Percentiles rank a stretch among this genome's conserved stretches.
Evolutionary conservation across 2,797 vertebrate species (phyloP).

Genomic region (Phoxinus dragarum): DNA sequence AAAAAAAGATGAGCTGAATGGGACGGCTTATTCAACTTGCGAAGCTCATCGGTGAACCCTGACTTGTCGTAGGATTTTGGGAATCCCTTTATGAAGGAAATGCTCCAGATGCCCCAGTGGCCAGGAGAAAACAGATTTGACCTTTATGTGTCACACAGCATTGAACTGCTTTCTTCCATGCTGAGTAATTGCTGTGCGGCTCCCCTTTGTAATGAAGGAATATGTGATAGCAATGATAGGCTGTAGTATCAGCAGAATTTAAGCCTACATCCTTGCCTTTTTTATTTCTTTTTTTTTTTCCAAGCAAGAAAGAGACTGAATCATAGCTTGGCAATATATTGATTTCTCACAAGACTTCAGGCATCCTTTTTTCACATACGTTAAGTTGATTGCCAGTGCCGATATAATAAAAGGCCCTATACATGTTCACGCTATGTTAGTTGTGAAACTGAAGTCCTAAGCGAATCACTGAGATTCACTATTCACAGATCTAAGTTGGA

Average conservation of each 20-base stretch:
- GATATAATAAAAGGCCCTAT: constrained; percentile 50
- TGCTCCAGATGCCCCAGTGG: constrained; percentile 65
- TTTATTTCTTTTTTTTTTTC: not conserved
- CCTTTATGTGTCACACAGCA: constrained; percentile 70
- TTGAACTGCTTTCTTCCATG: constrained; percentile 66
- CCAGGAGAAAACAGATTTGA: constrained; percentile 70
- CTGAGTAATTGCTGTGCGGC: constrained; percentile 62
- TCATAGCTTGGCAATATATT: constrained; percentile 40
- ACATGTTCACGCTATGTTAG: constrained; percentile 60
- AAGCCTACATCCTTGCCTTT: constrained; percentile 55
- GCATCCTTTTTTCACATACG: constrained; percentile 44
- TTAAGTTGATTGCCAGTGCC: constrained; percentile 50
- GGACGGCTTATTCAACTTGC: constrained; percentile 59
- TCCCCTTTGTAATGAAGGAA: constrained; percentile 61
- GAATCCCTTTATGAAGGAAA: constrained; percentile 63
- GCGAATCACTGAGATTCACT: constrained; percentile 58
- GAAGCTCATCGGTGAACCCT: constrained; percentile 54
- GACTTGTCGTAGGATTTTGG: constrained; percentile 66
- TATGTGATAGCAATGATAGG: constrained; percentile 61
- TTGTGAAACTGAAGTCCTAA: constrained; percentile 61
- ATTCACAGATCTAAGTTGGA: constrained; percentile 61
- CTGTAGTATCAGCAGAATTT: constrained; percentile 56
- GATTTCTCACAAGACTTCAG: constrained; percentile 45
- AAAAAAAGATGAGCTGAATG: constrained; percentile 79
- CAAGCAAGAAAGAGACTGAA: constrained; percentile 51